Evolutionary conservation across 2,888 invertebrate species (phyloP).

Genomic region (Platycheirus rosarum): DNA sequence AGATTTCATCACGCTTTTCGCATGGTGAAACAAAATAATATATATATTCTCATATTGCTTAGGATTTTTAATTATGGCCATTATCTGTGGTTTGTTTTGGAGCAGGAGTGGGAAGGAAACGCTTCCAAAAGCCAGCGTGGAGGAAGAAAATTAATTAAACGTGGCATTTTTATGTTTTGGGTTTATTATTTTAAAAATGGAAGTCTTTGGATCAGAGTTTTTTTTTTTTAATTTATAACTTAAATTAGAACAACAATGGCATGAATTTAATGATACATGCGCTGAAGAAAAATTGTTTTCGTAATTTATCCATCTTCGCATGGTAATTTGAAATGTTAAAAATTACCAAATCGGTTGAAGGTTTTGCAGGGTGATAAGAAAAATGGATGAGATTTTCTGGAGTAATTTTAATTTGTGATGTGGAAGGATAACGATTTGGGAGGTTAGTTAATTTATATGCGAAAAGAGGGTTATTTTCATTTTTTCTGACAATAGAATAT

Average conservation of each 20-base stretch:
- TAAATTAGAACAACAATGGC: too few species aligned
- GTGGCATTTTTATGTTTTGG: constrained; percentile 49
- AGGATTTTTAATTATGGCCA: constrained; percentile 47
- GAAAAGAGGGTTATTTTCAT: too few species aligned
- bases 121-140: constrained; percentile 23
- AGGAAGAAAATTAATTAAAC: constrained; percentile 59
- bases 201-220: not conserved
- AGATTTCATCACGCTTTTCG: constrained; percentile 59
- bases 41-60: constrained; percentile 21
- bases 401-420: not conserved
- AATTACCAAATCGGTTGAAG: not conserved
- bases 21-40: constrained; percentile 40
- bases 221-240: constrained; percentile 18
- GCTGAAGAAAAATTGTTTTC: not conserved
- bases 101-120: not conserved
- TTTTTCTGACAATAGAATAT: too few species aligned
- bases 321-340: not conserved
- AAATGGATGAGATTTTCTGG: too few species aligned
- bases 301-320: not conserved
- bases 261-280: not conserved
- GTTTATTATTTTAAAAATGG: constrained; percentile 38
- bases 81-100: constrained; percentile 31
- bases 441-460: too few species aligned
- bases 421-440: too few species aligned
- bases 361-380: too few species aligned